These are phyloP conservation scores for Grus americana DNA, from an alignment of 2,113 vertebrate genomes.

Conservation along the genomic window DNA sequence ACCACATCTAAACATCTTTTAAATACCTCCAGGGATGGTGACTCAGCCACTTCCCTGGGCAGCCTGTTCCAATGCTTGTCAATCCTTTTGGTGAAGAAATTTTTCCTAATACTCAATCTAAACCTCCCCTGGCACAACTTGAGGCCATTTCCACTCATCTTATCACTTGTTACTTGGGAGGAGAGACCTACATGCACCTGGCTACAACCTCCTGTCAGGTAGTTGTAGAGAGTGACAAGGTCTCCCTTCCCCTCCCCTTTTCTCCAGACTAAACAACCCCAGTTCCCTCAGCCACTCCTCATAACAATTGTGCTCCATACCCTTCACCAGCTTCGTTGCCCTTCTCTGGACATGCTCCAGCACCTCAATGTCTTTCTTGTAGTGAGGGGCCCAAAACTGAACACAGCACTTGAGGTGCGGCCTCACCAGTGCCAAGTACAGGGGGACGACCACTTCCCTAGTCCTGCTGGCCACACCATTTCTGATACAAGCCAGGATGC, in stretches of 20 bases:
- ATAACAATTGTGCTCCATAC: background rate
- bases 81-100: too few species aligned
- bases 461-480: background rate
- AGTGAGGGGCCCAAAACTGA: background rate
- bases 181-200: background rate
- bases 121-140: background rate
- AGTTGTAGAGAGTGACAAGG: too few species aligned
- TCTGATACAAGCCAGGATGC: background rate
- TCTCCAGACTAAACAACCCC: background rate
- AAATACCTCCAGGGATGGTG: background rate
- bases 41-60: background rate
- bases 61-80: too few species aligned
- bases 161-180: too few species aligned
- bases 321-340: too few species aligned
- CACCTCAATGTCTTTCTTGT: background rate
- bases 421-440: background rate
- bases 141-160: background rate
- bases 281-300: background rate
- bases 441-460: fast-evolving
- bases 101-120: background rate
- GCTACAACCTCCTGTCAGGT: background rate
- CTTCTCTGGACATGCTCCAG: background rate
- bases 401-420: background rate
- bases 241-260: background rate
- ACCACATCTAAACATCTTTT: background rate